A percentile compares a stretch with the other conserved stretches of the same genome.
Conservation (phyloP, 2,797 vertebrate species). For the Dallia pectoralis region DNA sequence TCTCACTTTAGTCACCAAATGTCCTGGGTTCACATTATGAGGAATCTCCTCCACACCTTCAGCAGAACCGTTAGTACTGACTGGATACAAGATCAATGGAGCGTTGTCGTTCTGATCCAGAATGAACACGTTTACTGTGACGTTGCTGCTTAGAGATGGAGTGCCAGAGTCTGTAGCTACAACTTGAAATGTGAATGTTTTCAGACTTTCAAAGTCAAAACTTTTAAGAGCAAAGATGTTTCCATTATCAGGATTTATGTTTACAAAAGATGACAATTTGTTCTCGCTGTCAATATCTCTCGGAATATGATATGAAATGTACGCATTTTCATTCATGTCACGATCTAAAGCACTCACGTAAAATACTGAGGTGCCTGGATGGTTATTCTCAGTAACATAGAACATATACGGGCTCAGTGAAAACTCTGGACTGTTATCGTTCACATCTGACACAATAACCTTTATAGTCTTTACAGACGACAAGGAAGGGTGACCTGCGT, state of each 20-base stretch:
- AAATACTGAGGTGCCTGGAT: slow-evolving; percentile 55
- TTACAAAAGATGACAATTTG: slow-evolving; percentile 48
- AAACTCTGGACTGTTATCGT: slow-evolving; percentile 60
- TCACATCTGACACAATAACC: slow-evolving; percentile 53
- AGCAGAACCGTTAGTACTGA: too few species aligned
- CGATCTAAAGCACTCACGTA: slow-evolving; percentile 55
- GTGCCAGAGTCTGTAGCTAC: too few species aligned
- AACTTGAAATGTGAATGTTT: not conserved
- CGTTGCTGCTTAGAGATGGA: too few species aligned
- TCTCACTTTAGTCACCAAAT: too few species aligned
- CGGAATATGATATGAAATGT: slow-evolving; percentile 47
- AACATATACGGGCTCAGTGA: slow-evolving; percentile 52
- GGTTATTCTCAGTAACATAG: slow-evolving; percentile 61
- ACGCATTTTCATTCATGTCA: slow-evolving; percentile 50
- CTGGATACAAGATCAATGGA: too few species aligned
- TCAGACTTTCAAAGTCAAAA: slow-evolving; percentile 59
- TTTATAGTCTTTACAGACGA: slow-evolving; percentile 53
- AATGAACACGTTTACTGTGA: too few species aligned
- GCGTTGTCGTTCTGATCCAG: too few species aligned
- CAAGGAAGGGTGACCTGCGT: slow-evolving; percentile 53
- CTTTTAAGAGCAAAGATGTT: slow-evolving; percentile 72
- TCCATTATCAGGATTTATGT: slow-evolving; percentile 44
- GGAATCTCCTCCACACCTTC: too few species aligned
- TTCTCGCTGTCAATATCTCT: slow-evolving; percentile 20
- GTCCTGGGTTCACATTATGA: too few species aligned